phyloP scores from a whole-genome alignment of 2,113 vertebrate species.

The Chaetops frenatus region DNA sequence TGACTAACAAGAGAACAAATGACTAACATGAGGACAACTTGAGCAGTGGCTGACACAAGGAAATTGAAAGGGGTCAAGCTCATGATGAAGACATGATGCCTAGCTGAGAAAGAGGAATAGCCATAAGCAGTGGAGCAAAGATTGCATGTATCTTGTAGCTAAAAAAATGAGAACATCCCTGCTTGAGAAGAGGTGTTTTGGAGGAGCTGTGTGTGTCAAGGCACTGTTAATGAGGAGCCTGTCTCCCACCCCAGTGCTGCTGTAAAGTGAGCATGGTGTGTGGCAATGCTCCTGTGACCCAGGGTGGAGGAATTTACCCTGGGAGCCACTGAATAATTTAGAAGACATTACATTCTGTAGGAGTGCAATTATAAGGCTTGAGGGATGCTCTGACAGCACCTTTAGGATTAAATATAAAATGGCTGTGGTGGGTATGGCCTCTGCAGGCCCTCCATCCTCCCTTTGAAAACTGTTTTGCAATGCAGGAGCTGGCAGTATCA shows the following conservation, averaged over 20 bases:
- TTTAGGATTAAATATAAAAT: neutral
- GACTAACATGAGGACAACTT: neutral
- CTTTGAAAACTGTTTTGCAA: neutral
- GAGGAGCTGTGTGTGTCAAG: neutral
- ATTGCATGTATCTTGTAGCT: neutral
- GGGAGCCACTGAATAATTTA: neutral
- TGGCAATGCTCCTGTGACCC: neutral
- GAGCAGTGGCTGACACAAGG: neutral
- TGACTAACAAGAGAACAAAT: fast-evolving
- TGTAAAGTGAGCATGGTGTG: neutral
- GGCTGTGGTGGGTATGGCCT: neutral
- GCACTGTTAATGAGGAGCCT: fast-evolving
- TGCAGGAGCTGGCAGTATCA: neutral
- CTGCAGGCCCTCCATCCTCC: fast-evolving
- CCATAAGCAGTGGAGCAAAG: neutral
- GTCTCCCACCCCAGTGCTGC: neutral
- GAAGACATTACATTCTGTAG: neutral
- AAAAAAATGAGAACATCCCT: neutral
- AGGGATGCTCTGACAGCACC: neutral
- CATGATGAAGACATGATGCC: neutral
- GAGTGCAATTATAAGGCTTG: neutral
- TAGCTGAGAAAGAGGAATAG: neutral
- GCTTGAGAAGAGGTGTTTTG: neutral
- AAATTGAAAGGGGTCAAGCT: neutral
- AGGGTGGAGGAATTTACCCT: neutral